Evolutionary conservation across 1,140 invertebrate species (phyloP).

Genomic region (Cyphomyrmex costatus): DNA sequence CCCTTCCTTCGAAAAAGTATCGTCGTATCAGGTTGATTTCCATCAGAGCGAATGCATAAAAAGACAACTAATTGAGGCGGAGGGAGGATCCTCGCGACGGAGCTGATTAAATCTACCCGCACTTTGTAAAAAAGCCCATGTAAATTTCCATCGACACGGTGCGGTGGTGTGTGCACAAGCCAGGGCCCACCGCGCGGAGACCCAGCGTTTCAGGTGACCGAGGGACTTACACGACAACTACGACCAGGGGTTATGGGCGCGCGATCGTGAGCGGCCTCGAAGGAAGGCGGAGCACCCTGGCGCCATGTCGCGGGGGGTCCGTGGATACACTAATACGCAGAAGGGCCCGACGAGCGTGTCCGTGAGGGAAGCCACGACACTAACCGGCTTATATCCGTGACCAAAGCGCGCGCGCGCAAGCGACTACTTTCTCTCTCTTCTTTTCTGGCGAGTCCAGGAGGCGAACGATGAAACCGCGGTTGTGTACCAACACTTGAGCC

Average conservation of each 20-base stretch:
- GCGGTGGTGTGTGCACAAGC: slow-evolving; percentile 29
- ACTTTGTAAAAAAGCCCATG: slow-evolving; percentile 43
- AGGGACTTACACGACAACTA: slow-evolving; percentile 65
- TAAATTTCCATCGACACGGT: slow-evolving; percentile 69
- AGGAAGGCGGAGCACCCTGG: slow-evolving; percentile 85
- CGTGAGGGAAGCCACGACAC: slow-evolving; percentile 49
- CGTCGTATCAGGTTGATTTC: background rate
- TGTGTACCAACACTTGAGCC: slow-evolving; percentile 36
- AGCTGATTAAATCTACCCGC: slow-evolving; percentile 56
- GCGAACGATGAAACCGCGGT: slow-evolving; percentile 42
- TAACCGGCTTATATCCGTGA: slow-evolving; percentile 53
- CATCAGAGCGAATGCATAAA: slow-evolving; percentile 36
- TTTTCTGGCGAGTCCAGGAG: slow-evolving; percentile 21
- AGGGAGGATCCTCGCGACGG: background rate
- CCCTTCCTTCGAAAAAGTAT: background rate
- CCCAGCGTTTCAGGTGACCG: slow-evolving; percentile 68
- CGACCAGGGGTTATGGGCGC: slow-evolving; percentile 48
- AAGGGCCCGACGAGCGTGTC: slow-evolving; percentile 7
- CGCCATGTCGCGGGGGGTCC: slow-evolving; percentile 87
- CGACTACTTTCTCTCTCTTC: background rate
- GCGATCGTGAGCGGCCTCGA: slow-evolving; percentile 64
- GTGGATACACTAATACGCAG: slow-evolving; percentile 76
- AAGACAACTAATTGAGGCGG: slow-evolving; percentile 47
- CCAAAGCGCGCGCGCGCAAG: background rate
- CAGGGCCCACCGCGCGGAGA: slow-evolving; percentile 46